Conservation (phyloP, 2,888 invertebrate species). For the Alloplasta piceator region DNA sequence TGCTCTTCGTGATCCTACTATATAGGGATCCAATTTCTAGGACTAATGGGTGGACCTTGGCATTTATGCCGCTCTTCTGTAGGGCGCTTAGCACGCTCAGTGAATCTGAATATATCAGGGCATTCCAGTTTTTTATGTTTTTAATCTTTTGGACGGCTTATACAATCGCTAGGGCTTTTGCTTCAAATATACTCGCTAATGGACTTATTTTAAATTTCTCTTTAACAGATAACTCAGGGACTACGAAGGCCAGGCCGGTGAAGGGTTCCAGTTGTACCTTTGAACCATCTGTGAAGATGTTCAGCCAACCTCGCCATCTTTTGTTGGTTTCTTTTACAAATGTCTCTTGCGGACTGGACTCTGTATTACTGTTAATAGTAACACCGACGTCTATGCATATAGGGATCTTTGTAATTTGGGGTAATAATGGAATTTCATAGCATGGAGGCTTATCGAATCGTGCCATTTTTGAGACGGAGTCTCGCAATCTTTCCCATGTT, state of each 20-base stretch:
- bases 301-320: background rate
- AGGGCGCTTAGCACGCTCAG: background rate
- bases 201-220: background rate
- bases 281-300: constrained; percentile 2
- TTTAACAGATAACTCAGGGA: background rate
- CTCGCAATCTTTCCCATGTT: background rate
- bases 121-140: no score
- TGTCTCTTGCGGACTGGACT: background rate
- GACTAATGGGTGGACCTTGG: background rate
- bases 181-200: background rate
- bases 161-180: background rate
- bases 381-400: background rate
- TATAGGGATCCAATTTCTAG: constrained; percentile 1
- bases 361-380: background rate
- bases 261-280: background rate
- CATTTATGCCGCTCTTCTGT: background rate
- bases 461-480: background rate
- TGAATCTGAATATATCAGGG: background rate
- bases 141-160: no score
- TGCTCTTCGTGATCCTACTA: background rate
- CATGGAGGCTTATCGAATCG: background rate
- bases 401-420: background rate
- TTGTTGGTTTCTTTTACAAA: background rate
- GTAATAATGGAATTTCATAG: background rate
- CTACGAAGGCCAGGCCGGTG: background rate